Conservation (phyloP, 1,140 invertebrate genomes). For the Drosophila sturtevanti region DNA sequence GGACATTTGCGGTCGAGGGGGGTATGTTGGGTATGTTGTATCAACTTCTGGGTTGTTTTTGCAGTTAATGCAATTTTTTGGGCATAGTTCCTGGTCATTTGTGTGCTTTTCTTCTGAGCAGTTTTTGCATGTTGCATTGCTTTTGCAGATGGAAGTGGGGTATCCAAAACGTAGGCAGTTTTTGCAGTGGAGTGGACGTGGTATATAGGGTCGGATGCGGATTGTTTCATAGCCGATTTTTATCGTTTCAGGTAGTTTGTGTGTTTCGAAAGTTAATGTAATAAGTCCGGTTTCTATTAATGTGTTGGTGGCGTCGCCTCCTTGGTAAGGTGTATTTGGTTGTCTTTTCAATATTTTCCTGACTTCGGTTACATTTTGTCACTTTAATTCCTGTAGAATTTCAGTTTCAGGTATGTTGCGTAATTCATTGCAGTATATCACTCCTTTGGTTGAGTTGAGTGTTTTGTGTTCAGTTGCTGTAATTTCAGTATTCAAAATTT, state of each 20-base stretch:
- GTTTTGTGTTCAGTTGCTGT: not conserved
- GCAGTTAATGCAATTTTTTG: slow-evolving; percentile 11
- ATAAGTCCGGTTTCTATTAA: slow-evolving; percentile 3
- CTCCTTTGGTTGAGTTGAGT: slow-evolving; percentile 3
- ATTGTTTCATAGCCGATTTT: not conserved
- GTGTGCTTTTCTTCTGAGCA: slow-evolving; percentile 4
- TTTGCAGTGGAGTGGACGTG: slow-evolving; percentile 15
- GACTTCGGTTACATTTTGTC: slow-evolving; percentile 4
- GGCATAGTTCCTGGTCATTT: slow-evolving; percentile 3
- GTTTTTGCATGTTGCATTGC: not conserved
- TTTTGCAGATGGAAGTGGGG: slow-evolving; percentile 21
- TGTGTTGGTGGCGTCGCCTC: not conserved
- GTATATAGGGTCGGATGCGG: not conserved
- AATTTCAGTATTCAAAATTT: not conserved
- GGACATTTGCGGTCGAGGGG: slow-evolving; percentile 12
- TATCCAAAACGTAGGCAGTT: slow-evolving; percentile 24
- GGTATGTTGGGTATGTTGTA: not conserved
- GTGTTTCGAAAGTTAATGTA: not conserved
- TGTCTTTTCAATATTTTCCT: slow-evolving; percentile 7
- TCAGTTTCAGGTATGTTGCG: not conserved
- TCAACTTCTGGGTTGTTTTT: not conserved
- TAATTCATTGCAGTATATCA: slow-evolving; percentile 5
- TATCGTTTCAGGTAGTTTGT: not conserved
- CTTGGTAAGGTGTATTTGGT: not conserved
- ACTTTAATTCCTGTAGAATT: slow-evolving; percentile 3